Conservation (phyloP, 2,113 vertebrate species). For the Cottus gobio region DNA sequence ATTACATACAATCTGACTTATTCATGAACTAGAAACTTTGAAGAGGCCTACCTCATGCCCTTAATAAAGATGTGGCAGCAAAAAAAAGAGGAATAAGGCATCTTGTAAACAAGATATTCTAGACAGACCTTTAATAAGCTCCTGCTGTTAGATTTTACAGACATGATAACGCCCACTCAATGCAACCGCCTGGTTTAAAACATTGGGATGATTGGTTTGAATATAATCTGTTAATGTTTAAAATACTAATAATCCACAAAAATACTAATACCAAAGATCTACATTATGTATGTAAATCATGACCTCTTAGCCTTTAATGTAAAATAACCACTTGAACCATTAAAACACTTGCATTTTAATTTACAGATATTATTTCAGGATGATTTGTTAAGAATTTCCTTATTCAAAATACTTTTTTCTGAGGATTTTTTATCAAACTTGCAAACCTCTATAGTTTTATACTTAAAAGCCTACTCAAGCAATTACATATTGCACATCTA, state of each 20-base stretch:
- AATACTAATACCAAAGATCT: neutral
- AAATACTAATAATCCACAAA: neutral
- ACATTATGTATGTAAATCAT: neutral
- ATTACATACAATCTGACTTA: neutral
- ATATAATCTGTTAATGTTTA: neutral
- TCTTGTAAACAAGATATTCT: slow-evolving; percentile 10
- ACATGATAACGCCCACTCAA: slow-evolving; percentile 33
- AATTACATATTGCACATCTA: neutral
- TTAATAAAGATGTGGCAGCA: neutral
- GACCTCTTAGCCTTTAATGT: neutral
- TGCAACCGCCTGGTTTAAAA: neutral
- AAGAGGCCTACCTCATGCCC: neutral
- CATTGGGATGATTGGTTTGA: neutral
- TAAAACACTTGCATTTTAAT: neutral
- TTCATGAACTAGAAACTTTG: slow-evolving; percentile 1
- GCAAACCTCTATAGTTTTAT: neutral
- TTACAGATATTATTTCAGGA: neutral
- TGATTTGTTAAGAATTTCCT: neutral
- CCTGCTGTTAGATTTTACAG: slow-evolving; percentile 6
- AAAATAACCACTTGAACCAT: too few relatives aligned
- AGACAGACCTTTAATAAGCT: slow-evolving; percentile 18
- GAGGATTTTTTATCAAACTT: neutral
- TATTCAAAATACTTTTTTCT: neutral
- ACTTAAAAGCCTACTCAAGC: neutral
- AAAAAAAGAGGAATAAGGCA: slow-evolving; percentile 1